Conservation (phyloP, 2,797 vertebrate genomes). For the Macroramphosus scolopax region DNA sequence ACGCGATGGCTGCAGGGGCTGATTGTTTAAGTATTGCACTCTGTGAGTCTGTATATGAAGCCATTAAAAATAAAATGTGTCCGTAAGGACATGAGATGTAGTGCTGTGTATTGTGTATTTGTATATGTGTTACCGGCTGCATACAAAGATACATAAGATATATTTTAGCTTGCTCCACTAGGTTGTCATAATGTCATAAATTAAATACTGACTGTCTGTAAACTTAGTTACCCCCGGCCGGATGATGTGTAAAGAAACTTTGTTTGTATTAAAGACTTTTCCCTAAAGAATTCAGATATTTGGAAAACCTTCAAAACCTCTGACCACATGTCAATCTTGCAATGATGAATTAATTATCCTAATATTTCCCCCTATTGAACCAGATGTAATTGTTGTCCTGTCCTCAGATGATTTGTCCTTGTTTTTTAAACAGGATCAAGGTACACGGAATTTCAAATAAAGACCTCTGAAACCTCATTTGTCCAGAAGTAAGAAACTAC, state of each 20-base stretch:
- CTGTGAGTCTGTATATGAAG: slow-evolving; percentile 11
- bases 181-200: background rate
- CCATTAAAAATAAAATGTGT: background rate
- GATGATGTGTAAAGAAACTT: slow-evolving; percentile 2
- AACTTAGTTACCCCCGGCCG: background rate
- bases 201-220: background rate
- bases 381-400: slow-evolving; percentile 1
- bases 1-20: background rate
- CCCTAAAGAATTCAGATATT: slow-evolving; percentile 2
- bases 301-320: slow-evolving; percentile 18
- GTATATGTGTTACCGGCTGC: slow-evolving; percentile 3
- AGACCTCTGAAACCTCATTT: slow-evolving; percentile 4
- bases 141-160: background rate
- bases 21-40: slow-evolving; percentile 1
- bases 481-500: background rate
- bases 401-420: background rate
- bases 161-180: background rate
- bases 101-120: background rate
- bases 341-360: slow-evolving; percentile 1
- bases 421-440: slow-evolving; percentile 1
- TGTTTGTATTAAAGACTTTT: slow-evolving; percentile 2
- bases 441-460: slow-evolving; percentile 2
- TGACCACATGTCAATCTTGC: slow-evolving; percentile 23
- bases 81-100: background rate
- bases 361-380: slow-evolving; percentile 4